A percentile compares a stretch with the other conserved stretches of the same genome.
phyloP scores from a whole-genome alignment of 2,888 invertebrate genomes.

The Eupelmus urozonus region DNA sequence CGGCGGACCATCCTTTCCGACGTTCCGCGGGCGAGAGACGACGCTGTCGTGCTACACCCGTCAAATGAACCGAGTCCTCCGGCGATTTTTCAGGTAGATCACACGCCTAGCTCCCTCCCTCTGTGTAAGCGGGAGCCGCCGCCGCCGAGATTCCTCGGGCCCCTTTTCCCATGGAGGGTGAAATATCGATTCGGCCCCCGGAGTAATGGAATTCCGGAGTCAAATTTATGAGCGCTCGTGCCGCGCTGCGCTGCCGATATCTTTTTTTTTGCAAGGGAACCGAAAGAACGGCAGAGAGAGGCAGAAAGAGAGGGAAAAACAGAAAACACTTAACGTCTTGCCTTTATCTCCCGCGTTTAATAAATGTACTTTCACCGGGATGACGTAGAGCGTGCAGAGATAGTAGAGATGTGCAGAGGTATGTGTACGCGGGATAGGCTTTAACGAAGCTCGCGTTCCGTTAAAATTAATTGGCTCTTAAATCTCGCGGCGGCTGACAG shows the following conservation, averaged over 20 bases:
- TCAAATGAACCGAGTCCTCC: conserved; percentile 57
- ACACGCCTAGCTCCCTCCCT: no score
- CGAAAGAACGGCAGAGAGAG: background rate
- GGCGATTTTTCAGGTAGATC: conserved; percentile 57
- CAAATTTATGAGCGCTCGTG: conserved; percentile 70
- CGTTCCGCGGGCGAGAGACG: background rate
- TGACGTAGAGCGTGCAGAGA: conserved; percentile 21
- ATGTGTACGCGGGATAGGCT: background rate
- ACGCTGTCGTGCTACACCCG: conserved; percentile 25
- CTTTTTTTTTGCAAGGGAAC: background rate
- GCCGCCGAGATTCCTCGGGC: background rate
- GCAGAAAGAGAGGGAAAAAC: background rate
- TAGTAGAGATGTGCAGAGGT: no score
- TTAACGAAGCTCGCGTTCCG: conserved; percentile 7
- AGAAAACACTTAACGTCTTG: conserved; percentile 45
- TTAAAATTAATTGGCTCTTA: background rate
- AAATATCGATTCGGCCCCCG: conserved; percentile 68
- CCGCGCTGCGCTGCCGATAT: conserved; percentile 19
- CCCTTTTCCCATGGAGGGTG: conserved; percentile 60
- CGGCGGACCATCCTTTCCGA: conserved; percentile 14
- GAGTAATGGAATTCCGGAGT: conserved; percentile 73
- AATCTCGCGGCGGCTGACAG: background rate
- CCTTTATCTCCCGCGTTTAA: no score
- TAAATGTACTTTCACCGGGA: conserved; percentile 42
- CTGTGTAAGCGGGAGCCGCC: background rate